Percentiles rank a stretch among this genome's conserved stretches.
Conservation (phyloP, 2,797 vertebrate species). For the Tangara arthus region DNA sequence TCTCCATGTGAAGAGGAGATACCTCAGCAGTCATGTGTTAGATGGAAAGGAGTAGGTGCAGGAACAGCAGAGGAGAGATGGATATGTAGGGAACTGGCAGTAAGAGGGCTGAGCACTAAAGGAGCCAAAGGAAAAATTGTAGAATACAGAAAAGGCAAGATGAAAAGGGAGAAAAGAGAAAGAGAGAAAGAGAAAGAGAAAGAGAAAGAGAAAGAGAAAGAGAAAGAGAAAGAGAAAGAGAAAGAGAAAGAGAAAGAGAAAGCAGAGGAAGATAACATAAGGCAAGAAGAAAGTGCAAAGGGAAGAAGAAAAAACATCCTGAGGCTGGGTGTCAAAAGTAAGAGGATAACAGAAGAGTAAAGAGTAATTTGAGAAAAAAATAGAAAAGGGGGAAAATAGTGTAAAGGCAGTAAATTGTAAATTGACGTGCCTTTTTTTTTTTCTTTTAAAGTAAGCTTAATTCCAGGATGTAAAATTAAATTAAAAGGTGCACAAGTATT, state of each 20-base stretch:
- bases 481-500: neutral
- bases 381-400: rapidly evolving
- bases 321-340: neutral
- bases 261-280: neutral
- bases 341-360: neutral
- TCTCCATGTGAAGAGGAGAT: neutral
- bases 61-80: neutral
- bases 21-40: neutral
- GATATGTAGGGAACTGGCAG: neutral
- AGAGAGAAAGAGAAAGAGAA: neutral
- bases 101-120: neutral
- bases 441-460: neutral
- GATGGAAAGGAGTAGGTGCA: neutral
- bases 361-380: neutral
- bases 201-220: neutral
- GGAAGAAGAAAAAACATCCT: neutral
- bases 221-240: neutral
- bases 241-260: neutral
- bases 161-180: neutral
- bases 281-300: neutral
- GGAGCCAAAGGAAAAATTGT: neutral
- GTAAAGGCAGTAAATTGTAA: neutral
- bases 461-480: neutral
- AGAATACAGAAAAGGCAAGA: neutral
- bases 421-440: neutral